Evolutionary conservation across 2,113 vertebrate genomes (phyloP).

Genomic region (Phrynosoma blainvillii): DNA sequence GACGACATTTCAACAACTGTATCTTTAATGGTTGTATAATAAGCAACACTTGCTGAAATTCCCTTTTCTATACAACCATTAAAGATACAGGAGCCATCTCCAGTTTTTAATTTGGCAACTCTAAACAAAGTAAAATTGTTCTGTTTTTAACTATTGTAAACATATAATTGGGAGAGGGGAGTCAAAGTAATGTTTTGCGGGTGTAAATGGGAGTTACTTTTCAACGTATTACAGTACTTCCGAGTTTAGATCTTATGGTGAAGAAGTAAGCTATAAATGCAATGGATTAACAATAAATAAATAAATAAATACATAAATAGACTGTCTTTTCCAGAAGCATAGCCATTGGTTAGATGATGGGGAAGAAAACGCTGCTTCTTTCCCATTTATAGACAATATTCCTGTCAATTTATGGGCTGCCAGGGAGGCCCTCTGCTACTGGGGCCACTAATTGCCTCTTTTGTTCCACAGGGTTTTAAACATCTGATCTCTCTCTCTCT

Average conservation of each 20-base stretch:
- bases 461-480: neutral
- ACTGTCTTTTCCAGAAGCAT: neutral
- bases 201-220: no score
- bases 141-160: no score
- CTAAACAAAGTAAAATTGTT: no score
- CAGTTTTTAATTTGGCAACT: no score
- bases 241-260: no score
- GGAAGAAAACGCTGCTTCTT: neutral
- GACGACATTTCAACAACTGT: no score
- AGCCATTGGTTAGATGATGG: neutral
- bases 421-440: neutral
- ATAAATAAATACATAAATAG: neutral
- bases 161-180: no score
- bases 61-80: no score
- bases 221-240: no score
- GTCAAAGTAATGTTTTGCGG: neutral
- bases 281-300: neutral
- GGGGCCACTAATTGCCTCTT: neutral
- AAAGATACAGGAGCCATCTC: no score
- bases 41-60: no score
- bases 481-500: neutral
- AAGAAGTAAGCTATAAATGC: rapidly evolving
- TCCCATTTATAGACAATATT: neutral
- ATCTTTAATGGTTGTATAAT: no score
- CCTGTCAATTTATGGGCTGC: neutral